phyloP scores from a whole-genome alignment of 2,888 invertebrate species.

The Mycalesis mineus region DNA sequence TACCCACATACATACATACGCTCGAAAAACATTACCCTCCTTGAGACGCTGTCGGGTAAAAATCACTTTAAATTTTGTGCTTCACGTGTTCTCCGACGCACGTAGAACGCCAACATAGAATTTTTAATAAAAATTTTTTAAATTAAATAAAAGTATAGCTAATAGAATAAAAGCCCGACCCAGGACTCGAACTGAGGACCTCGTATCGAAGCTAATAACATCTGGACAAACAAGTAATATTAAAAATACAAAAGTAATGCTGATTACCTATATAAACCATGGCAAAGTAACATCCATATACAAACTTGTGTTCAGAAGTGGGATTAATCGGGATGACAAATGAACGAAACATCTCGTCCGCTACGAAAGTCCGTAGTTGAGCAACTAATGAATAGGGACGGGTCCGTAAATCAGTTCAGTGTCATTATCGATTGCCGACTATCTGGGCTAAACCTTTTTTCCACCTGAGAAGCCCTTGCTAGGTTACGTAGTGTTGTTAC shows the following conservation, averaged over 20 bases:
- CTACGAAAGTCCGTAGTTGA: background rate
- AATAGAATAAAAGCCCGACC: too few relatives aligned
- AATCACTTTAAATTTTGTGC: too few relatives aligned
- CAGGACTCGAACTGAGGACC: too few relatives aligned
- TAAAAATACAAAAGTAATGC: background rate
- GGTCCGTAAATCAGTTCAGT: constrained; percentile 26
- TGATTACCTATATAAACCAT: background rate
- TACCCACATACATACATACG: too few relatives aligned
- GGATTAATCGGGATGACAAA: background rate
- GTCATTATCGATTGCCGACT: constrained; percentile 22
- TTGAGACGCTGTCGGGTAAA: too few relatives aligned
- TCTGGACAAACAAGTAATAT: too few relatives aligned
- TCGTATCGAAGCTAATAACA: too few relatives aligned
- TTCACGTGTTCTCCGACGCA: too few relatives aligned
- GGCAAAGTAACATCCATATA: background rate
- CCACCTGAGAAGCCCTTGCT: constrained; percentile 24
- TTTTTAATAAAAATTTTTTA: too few relatives aligned
- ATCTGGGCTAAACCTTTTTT: constrained; percentile 27
- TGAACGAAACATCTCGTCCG: background rate
- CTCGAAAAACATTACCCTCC: too few relatives aligned
- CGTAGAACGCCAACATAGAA: too few relatives aligned
- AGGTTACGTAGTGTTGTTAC: constrained; percentile 10
- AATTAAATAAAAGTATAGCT: too few relatives aligned
- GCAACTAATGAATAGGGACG: constrained; percentile 9
- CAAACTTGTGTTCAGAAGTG: background rate